Percentiles rank a stretch among this genome's conserved stretches.
Conservation (phyloP, 1,140 invertebrate genomes). For the Hydropsyche tenuis region DNA sequence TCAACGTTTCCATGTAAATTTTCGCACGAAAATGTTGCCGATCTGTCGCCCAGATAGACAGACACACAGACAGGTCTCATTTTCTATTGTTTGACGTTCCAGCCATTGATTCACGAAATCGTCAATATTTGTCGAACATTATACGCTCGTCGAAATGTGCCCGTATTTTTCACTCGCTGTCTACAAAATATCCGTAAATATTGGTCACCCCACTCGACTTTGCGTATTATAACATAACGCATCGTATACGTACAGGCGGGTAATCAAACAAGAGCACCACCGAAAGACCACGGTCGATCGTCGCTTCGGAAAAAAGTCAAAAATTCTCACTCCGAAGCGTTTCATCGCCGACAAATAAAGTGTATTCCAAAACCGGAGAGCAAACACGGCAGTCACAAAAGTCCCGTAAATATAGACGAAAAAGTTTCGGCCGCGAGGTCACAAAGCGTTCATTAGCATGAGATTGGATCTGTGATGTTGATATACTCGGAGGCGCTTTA, state of each 20-base stretch:
- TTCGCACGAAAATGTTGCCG: slow-evolving; percentile 3
- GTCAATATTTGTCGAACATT: slow-evolving; percentile 49
- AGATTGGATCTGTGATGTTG: slow-evolving; percentile 1
- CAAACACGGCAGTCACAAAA: background rate
- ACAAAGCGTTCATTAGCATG: slow-evolving; percentile 13
- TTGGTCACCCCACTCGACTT: background rate
- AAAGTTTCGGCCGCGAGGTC: too few relatives aligned
- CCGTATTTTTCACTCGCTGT: slow-evolving; percentile 37
- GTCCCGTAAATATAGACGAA: background rate
- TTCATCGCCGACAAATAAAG: too few relatives aligned
- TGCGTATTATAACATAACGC: too few relatives aligned
- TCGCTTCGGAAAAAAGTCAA: too few relatives aligned
- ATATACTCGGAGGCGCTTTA: background rate
- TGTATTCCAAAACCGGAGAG: background rate
- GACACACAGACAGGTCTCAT: slow-evolving; percentile 38
- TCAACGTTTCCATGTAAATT: too few relatives aligned
- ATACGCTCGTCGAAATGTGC: slow-evolving; percentile 45
- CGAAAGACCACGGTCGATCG: too few relatives aligned
- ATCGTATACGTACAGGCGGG: too few relatives aligned
- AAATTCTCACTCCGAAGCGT: too few relatives aligned
- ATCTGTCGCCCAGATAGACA: slow-evolving; percentile 11
- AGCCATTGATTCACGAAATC: slow-evolving; percentile 50
- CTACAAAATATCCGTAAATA: slow-evolving; percentile 18
- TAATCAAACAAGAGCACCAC: too few relatives aligned
- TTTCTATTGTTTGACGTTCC: slow-evolving; percentile 48